Percentiles rank a stretch among this genome's conserved stretches.
phyloP scores from a whole-genome alignment of 2,888 invertebrate genomes.

The Andrena flavipes region DNA sequence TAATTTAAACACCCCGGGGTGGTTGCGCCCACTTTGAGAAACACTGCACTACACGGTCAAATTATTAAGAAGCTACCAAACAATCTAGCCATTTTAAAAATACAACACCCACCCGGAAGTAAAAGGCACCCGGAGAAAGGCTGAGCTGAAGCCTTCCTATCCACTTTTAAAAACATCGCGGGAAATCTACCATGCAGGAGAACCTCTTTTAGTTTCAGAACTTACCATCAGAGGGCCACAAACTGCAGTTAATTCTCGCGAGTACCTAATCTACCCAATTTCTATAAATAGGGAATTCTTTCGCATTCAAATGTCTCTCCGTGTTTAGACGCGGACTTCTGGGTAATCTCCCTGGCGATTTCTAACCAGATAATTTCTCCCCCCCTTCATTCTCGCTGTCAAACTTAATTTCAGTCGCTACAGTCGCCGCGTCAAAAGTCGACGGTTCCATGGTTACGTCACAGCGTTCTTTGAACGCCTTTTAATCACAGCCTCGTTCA shows the following conservation, averaged over 20 bases:
- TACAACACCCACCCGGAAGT: too few relatives aligned
- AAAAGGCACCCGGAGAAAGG: too few relatives aligned
- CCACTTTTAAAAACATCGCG: background rate
- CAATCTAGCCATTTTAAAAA: too few relatives aligned
- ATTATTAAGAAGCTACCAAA: too few relatives aligned
- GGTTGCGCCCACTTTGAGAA: too few relatives aligned
- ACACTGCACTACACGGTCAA: too few relatives aligned
- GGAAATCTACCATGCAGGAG: background rate
- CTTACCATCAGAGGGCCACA: constrained; percentile 6
- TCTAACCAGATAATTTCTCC: background rate
- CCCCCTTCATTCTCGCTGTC: background rate
- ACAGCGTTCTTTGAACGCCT: constrained; percentile 20
- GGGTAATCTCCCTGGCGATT: background rate
- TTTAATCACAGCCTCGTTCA: constrained; percentile 40
- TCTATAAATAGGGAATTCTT: background rate
- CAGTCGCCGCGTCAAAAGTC: constrained; percentile 16
- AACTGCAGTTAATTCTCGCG: background rate
- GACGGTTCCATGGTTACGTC: constrained; percentile 54
- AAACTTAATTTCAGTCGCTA: constrained; percentile 11
- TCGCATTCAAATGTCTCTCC: background rate
- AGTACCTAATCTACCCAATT: background rate
- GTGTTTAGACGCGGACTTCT: background rate
- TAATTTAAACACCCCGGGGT: too few relatives aligned
- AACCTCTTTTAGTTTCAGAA: background rate
- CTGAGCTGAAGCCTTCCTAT: too few relatives aligned